These are phyloP conservation scores for Syngnathoides biaculeatus DNA, from an alignment of 2,113 vertebrate species.

Conservation along the genomic window DNA sequence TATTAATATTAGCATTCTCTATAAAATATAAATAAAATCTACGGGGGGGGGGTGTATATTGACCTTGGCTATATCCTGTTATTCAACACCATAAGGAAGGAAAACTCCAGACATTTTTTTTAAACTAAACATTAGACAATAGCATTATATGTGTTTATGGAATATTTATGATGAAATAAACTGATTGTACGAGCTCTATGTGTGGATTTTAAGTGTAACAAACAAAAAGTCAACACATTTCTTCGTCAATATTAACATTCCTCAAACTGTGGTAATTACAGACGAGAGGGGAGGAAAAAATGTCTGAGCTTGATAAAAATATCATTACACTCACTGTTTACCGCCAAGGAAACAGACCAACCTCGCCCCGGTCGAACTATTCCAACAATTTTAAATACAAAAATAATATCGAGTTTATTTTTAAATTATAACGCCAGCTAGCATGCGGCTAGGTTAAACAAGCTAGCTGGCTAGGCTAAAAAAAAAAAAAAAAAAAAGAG, in stretches of 20 bases:
- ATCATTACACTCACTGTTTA: conserved; percentile 64
- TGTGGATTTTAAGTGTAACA: conserved; percentile 45
- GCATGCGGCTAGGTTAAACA: background rate
- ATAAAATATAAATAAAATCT: conserved; percentile 35
- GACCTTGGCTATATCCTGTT: conserved; percentile 67
- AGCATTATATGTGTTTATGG: conserved; percentile 15
- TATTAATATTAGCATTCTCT: conserved; percentile 36
- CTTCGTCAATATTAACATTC: conserved; percentile 54
- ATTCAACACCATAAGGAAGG: conserved; percentile 27
- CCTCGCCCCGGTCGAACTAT: conserved; percentile 46
- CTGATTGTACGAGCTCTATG: conserved; percentile 16
- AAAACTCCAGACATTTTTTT: conserved; percentile 31
- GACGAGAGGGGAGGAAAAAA: conserved; percentile 62
- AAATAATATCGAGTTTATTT: conserved; percentile 47
- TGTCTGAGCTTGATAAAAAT: conserved; percentile 62
- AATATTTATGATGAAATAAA: conserved; percentile 29
- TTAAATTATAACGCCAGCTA: conserved; percentile 12
- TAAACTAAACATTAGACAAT: conserved; percentile 19
- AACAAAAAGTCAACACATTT: conserved; percentile 34
- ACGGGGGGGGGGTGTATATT: background rate
- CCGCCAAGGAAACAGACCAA: conserved; percentile 47
- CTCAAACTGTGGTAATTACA: conserved; percentile 54
- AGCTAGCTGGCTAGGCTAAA: conserved; percentile 2
- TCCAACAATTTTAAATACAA: conserved; percentile 20
- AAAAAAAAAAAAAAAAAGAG: conserved; percentile 7